These are phyloP conservation scores for Aurelia sp. DNA, from an alignment of 30 jellyfish, hydroid and myxozoan species.

Conservation along the genomic window DNA sequence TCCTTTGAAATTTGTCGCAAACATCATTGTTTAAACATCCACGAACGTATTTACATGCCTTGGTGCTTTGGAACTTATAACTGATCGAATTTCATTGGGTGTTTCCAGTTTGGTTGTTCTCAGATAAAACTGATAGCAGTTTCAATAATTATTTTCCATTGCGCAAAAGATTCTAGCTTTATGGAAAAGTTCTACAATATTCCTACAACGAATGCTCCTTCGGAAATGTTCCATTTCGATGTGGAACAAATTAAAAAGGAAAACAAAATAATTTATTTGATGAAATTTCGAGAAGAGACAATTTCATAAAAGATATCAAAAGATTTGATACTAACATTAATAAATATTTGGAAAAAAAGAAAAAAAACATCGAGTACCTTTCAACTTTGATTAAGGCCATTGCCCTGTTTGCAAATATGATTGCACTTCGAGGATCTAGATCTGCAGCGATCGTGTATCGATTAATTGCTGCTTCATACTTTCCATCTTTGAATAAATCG, in stretches of 20 bases:
- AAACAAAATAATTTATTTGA: too few species aligned
- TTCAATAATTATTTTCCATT: too few species aligned
- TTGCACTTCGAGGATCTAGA: constrained; percentile 85
- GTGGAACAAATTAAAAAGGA: too few species aligned
- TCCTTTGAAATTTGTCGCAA: constrained; percentile 2
- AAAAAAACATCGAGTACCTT: constrained; percentile 33
- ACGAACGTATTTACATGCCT: neutral
- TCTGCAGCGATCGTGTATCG: constrained; percentile 81
- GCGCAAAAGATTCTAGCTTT: too few species aligned
- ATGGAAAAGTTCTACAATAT: too few species aligned
- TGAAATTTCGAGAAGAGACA: too few species aligned
- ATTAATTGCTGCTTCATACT: constrained; percentile 85
- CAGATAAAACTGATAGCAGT: neutral
- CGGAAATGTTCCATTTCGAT: too few species aligned
- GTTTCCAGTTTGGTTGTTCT: constrained; percentile 8
- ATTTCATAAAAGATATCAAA: too few species aligned
- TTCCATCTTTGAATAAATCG: constrained; percentile 84
- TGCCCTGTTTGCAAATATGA: constrained; percentile 90
- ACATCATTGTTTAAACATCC: constrained; percentile 2
- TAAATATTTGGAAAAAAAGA: too few species aligned
- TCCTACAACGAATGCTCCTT: too few species aligned
- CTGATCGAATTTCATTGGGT: constrained; percentile 2
- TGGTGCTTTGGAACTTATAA: constrained; percentile 5
- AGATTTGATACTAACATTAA: too few species aligned
- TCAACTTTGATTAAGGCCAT: constrained; percentile 91